Base-by-base conservation (phyloP, 2,888 invertebrate genomes). In the Anthrax anthrax region DNA sequence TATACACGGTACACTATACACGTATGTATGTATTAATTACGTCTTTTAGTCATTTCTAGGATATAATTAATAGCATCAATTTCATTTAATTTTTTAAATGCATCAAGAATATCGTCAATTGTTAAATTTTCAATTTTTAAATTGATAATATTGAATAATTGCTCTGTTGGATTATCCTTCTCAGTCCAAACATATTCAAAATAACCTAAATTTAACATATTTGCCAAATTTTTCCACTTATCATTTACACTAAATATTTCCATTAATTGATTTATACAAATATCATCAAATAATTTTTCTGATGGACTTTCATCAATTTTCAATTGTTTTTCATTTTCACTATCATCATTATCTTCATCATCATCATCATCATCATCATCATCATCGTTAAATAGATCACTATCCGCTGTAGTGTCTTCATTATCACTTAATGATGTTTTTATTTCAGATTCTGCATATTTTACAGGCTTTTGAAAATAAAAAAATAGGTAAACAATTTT, bases 211-310 rank as follows among this genome's bases (percentile, higher is more conserved):
- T 72, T 68, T 42, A 80, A 63, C 2, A 73, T 64, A 14, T 62
- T 60, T 0, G 77, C 79, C 18, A 84, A 63, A 50, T 64, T 66
- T 39, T 71, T 70, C 82, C 81, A 83, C 19, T 71, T 74, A 41
- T 71, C 70, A 18, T 71, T 63, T 50, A 64, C 61, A 60, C 81
- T 78, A 49, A 84, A 63, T 38, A 73, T 57, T 1, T 55, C 54
- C 0, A 73, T 65, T 43, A 82, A 61, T 51, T 71, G 69, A 2
- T 69, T 61, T 27, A 72, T 60, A 39, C 67, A 66, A 47, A 57
- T 37, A 9, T 60, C 59, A 39, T 65, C 58, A 14, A 63, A 56
- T 5, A 64, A 49, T 17, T 57, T 46, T 56, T 54, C 8, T 54
- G 64, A 42, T 54, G 19, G 47, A 50, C 18, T 55, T 49, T 43